Percentiles rank a stretch among this genome's conserved stretches.
Conservation (phyloP, 2,888 invertebrate species). For the Eledona agricola region DNA sequence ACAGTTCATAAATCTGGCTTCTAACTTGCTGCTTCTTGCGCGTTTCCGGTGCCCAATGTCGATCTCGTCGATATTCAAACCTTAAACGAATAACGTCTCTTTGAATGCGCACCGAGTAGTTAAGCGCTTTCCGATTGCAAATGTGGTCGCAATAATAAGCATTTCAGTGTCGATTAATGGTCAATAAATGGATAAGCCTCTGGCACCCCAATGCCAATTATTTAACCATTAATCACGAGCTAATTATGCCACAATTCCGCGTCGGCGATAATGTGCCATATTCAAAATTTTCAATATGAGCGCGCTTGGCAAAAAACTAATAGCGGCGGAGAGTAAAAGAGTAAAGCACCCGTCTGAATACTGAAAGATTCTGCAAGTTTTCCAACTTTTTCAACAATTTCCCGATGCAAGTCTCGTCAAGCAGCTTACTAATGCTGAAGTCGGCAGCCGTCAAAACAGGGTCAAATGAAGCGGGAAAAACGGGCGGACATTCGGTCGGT, state of each 20-base stretch:
- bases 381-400: slow-evolving; percentile 26
- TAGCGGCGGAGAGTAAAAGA: slow-evolving; percentile 11
- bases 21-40: slow-evolving; percentile 10
- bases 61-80: slow-evolving; percentile 1
- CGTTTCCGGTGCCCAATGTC: not conserved
- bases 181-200: too few species aligned
- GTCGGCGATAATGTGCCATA: too few species aligned
- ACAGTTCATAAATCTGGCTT: slow-evolving; percentile 50
- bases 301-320: too few species aligned
- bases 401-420: slow-evolving; percentile 25
- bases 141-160: too few species aligned
- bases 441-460: slow-evolving; percentile 15
- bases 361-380: slow-evolving; percentile 22
- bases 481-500: slow-evolving; percentile 13
- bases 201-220: too few species aligned
- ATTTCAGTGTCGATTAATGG: too few species aligned
- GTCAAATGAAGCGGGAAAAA: slow-evolving; percentile 14
- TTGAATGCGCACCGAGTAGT: too few species aligned
- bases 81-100: too few species aligned
- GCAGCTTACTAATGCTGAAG: slow-evolving; percentile 27
- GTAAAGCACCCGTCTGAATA: slow-evolving; percentile 10
- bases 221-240: too few species aligned
- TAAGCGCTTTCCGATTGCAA: too few species aligned
- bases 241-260: too few species aligned
- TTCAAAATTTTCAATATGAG: too few species aligned